Evolutionary conservation across 2,888 invertebrate genomes (phyloP).

Genomic region (Elmis aenea): DNA sequence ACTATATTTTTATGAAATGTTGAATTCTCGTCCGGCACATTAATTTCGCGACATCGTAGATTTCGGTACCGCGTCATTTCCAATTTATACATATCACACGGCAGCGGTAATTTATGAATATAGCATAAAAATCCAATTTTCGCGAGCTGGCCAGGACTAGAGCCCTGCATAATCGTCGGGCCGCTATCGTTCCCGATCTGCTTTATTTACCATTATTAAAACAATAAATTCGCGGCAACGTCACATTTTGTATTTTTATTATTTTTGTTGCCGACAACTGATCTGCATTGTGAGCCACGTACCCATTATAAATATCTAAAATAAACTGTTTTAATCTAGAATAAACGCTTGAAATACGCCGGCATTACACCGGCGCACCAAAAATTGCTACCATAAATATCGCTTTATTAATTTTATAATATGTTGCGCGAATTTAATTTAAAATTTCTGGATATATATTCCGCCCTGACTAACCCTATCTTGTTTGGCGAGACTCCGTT

Average conservation of each 20-base stretch:
- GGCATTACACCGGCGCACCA: slow-evolving; percentile 42
- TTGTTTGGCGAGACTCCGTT: slow-evolving; percentile 9
- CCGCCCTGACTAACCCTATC: slow-evolving; percentile 16
- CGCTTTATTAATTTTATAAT: slow-evolving; percentile 49
- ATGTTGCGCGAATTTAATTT: slow-evolving; percentile 41
- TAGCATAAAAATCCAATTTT: slow-evolving; percentile 47
- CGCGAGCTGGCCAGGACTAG: slow-evolving; percentile 24
- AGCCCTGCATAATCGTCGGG: slow-evolving; percentile 17
- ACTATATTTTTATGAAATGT: slow-evolving; percentile 29
- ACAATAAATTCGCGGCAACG: slow-evolving; percentile 48
- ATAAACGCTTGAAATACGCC: slow-evolving; percentile 46
- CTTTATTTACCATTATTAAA: slow-evolving; percentile 50
- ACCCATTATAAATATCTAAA: slow-evolving; percentile 49
- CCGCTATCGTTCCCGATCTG: slow-evolving; percentile 40
- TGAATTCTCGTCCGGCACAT: slow-evolving; percentile 30
- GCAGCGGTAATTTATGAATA: slow-evolving; percentile 38
- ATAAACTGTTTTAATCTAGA: slow-evolving; percentile 51
- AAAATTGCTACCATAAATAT: slow-evolving; percentile 49
- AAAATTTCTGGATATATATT: slow-evolving; percentile 33
- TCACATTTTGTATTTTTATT: slow-evolving; percentile 48
- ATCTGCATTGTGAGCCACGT: slow-evolving; percentile 47
- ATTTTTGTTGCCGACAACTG: slow-evolving; percentile 46
- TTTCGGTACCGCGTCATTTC: slow-evolving; percentile 32
- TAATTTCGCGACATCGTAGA: slow-evolving; percentile 31
- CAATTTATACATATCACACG: slow-evolving; percentile 35